These are phyloP conservation scores for Neofelis nebulosa DNA, from an alignment of 2,113 vertebrate genomes.

Conservation along the genomic window DNA sequence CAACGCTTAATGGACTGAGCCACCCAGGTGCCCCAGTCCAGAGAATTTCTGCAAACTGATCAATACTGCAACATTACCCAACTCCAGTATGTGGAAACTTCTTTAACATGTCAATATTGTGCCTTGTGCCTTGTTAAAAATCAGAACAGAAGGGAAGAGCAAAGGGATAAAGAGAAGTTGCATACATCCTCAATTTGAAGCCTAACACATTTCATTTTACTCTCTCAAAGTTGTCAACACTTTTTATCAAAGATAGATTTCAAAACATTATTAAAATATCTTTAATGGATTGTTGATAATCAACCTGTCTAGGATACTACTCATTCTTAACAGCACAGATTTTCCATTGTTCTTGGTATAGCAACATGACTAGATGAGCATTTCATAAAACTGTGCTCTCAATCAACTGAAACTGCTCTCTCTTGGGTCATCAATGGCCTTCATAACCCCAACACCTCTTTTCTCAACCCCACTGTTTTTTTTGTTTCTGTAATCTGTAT, in stretches of 20 bases:
- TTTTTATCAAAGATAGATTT: conserved; percentile 25
- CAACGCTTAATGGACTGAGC: too few species aligned
- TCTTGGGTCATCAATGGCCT: not conserved
- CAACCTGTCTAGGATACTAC: not conserved
- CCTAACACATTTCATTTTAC: not conserved
- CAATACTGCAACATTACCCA: not conserved
- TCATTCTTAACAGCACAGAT: not conserved
- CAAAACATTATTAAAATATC: conserved; percentile 9
- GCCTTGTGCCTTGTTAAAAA: not conserved
- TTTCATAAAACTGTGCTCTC: not conserved
- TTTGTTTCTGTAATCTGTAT: not conserved
- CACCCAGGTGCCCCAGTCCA: not conserved
- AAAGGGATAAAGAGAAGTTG: not conserved
- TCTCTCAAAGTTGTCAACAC: conserved; percentile 9
- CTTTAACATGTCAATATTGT: not conserved
- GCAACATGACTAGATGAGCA: not conserved
- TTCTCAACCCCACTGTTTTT: not conserved
- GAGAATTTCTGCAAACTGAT: not conserved
- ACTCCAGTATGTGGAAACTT: not conserved
- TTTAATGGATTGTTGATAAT: not conserved
- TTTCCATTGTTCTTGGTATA: not conserved
- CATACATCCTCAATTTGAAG: not conserved
- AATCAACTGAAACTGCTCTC: not conserved
- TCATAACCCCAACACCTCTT: not conserved
- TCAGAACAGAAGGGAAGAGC: not conserved